These are phyloP conservation scores for Urosaurus nigricauda DNA, from an alignment of 2,797 vertebrate genomes.

Conservation along the genomic window DNA sequence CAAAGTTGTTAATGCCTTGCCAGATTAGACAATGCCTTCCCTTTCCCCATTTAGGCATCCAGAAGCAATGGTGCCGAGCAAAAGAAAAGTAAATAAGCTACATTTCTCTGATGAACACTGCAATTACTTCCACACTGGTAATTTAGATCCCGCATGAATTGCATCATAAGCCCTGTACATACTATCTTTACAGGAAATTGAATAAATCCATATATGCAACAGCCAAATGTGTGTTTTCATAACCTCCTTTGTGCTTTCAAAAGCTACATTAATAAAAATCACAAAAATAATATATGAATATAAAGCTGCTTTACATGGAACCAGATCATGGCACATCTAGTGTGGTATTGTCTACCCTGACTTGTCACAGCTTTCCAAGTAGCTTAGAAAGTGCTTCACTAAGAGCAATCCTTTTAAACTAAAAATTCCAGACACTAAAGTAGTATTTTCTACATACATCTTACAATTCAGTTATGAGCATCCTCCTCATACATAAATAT, in stretches of 20 bases:
- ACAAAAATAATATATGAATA: conserved; percentile 21
- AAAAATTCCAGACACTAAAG: neutral
- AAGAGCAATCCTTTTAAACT: neutral
- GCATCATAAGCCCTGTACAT: conserved; percentile 19
- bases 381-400: neutral
- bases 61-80: conserved; percentile 1
- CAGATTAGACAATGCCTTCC: conserved; percentile 10
- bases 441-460: neutral
- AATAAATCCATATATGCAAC: conserved; percentile 23
- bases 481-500: too few relatives aligned
- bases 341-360: neutral
- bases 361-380: neutral
- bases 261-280: conserved; percentile 15
- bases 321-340: neutral
- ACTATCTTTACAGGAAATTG: conserved; percentile 26
- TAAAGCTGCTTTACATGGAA: neutral
- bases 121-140: conserved; percentile 35
- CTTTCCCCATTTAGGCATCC: conserved; percentile 11
- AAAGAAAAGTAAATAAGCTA: conserved; percentile 37
- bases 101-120: conserved; percentile 14
- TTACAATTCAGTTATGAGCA: neutral
- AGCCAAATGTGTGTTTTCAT: conserved; percentile 36
- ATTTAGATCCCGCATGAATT: conserved; percentile 27
- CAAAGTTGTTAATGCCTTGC: neutral
- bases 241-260: conserved; percentile 32